Conservation (phyloP, 2,888 invertebrate genomes). For the Encarsia formosa region DNA sequence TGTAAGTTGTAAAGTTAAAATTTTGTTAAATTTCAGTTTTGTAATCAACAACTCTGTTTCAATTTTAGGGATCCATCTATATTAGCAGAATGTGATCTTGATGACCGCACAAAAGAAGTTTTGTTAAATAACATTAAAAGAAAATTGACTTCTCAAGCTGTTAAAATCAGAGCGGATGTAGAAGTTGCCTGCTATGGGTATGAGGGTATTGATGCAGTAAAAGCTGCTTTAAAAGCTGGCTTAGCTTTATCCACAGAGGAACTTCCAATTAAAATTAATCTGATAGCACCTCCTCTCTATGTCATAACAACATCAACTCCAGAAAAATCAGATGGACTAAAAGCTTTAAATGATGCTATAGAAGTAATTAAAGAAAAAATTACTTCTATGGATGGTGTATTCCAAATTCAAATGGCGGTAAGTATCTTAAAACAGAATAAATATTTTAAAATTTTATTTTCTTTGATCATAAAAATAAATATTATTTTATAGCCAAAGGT, state of each 20-base stretch:
- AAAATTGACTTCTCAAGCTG: slow-evolving; percentile 94
- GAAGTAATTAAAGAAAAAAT: slow-evolving; percentile 83
- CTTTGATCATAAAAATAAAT: background rate
- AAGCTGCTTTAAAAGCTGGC: slow-evolving; percentile 85
- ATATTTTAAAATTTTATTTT: background rate
- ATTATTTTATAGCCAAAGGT: slow-evolving; percentile 77
- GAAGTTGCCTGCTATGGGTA: slow-evolving; percentile 94
- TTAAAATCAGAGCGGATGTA: slow-evolving; percentile 89
- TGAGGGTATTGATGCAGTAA: slow-evolving; percentile 98
- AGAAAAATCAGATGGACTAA: slow-evolving; percentile 90
- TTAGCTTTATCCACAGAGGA: slow-evolving; percentile 86
- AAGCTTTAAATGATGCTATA: slow-evolving; percentile 84
- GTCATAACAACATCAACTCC: slow-evolving; percentile 99
- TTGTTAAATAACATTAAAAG: slow-evolving; percentile 91
- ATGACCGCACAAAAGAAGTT: slow-evolving; percentile 86
- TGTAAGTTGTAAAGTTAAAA: slow-evolving; percentile 61
- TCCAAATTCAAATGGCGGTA: slow-evolving; percentile 92
- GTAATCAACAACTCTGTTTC: background rate
- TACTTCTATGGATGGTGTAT: slow-evolving; percentile 79
- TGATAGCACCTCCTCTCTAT: slow-evolving; percentile 97
- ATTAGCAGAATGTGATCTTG: slow-evolving; percentile 91
- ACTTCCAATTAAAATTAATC: slow-evolving; percentile 95
- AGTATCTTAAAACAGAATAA: slow-evolving; percentile 48
- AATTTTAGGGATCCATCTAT: slow-evolving; percentile 81
- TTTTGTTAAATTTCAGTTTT: slow-evolving; percentile 1